Conservation (phyloP, 2,888 invertebrate species). For the Pimpla rufipes region DNA sequence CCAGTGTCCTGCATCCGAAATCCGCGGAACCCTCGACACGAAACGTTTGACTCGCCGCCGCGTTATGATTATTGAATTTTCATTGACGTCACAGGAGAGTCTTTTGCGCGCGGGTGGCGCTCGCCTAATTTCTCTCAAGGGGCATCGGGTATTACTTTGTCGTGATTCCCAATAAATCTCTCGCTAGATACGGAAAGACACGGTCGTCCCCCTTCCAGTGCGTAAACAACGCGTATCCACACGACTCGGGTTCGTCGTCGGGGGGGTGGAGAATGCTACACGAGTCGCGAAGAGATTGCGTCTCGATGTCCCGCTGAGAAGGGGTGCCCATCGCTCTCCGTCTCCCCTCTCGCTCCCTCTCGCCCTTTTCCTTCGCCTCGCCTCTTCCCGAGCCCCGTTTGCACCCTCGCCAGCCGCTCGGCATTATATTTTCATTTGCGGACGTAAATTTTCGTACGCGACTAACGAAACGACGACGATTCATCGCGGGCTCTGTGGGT, state of each 20-base stretch:
- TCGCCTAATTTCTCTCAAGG: constrained; percentile 66
- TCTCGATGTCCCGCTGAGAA: constrained; percentile 82
- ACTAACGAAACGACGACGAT: constrained; percentile 47
- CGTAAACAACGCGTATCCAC: constrained; percentile 32
- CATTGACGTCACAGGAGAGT: constrained; percentile 51
- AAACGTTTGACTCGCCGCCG: constrained; percentile 17
- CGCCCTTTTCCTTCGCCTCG: constrained; percentile 22
- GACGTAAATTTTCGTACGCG: constrained; percentile 67
- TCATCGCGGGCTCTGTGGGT: constrained; percentile 30
- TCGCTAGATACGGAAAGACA: constrained; percentile 80
- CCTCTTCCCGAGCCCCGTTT: constrained; percentile 45
- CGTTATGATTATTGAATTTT: constrained; percentile 46
- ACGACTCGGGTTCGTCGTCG: constrained; percentile 20
- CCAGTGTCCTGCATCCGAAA: background rate
- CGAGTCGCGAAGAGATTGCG: constrained; percentile 81
- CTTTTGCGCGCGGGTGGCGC: constrained; percentile 38
- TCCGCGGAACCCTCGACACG: constrained; percentile 5
- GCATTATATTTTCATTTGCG: constrained; percentile 81
- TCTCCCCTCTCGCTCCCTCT: constrained; percentile 4
- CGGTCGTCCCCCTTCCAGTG: constrained; percentile 69
- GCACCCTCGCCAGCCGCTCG: constrained; percentile 58
- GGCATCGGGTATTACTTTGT: constrained; percentile 77
- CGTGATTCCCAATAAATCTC: constrained; percentile 83
- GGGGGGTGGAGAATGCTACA: constrained; percentile 62
- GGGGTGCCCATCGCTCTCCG: constrained; percentile 69